Conservation (phyloP, 2,888 invertebrate genomes). For the Cataglyphis rosenhaueri region DNA sequence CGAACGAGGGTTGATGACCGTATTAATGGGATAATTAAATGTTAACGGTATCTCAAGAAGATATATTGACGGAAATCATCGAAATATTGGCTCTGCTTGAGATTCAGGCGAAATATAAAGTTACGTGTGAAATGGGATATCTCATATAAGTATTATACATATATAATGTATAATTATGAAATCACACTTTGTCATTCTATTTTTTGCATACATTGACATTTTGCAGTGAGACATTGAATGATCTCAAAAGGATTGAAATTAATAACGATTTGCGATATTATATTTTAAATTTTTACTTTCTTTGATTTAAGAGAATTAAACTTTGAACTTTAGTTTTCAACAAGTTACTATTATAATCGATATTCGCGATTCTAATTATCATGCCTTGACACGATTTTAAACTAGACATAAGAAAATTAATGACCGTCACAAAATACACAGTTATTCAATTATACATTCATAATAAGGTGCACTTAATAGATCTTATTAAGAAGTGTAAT, state of each 20-base stretch:
- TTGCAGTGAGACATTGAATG: not conserved
- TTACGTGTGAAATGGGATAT: not conserved
- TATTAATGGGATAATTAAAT: conserved; percentile 37
- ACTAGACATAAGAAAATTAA: not conserved
- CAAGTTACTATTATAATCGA: not conserved
- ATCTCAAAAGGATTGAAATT: not conserved
- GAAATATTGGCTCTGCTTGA: not conserved
- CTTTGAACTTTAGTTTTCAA: not conserved
- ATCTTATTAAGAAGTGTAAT: not conserved
- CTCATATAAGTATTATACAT: not conserved
- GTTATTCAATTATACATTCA: not conserved
- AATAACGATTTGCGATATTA: not conserved
- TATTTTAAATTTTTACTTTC: not conserved
- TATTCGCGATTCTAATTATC: not conserved
- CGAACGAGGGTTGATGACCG: conserved; percentile 15
- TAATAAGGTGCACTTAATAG: too few species aligned
- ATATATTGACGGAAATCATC: conserved; percentile 15
- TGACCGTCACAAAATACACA: not conserved
- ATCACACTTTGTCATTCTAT: not conserved
- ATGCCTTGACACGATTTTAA: not conserved
- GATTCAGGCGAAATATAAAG: not conserved
- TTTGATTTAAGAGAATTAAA: not conserved
- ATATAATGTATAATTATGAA: not conserved
- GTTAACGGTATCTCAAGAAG: not conserved
- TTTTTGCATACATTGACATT: not conserved